Evolutionary conservation across 1,140 invertebrate genomes (phyloP).

Genomic region (Archegozetes longisetosus): DNA sequence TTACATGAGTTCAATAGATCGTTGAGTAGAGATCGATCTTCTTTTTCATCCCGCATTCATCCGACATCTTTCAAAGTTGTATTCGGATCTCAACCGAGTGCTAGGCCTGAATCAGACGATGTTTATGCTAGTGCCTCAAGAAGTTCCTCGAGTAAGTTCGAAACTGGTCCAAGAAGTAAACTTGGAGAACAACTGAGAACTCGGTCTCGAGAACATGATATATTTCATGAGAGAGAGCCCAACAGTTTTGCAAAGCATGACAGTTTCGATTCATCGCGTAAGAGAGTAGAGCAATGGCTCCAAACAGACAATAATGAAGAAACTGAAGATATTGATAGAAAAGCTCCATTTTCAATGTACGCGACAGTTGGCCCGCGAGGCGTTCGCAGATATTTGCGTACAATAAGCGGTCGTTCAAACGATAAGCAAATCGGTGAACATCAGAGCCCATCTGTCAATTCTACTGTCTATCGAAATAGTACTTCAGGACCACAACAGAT

Average conservation of each 20-base stretch:
- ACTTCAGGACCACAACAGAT: background rate
- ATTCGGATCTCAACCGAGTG: background rate
- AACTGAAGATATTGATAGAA: background rate
- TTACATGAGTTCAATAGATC: background rate
- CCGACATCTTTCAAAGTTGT: background rate
- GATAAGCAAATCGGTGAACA: too few species aligned
- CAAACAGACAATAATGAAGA: conserved; percentile 10
- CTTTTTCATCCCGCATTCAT: background rate
- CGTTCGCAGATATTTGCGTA: conserved; percentile 4
- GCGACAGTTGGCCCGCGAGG: conserved; percentile 8
- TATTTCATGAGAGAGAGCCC: too few species aligned
- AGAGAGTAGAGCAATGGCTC: conserved; percentile 23
- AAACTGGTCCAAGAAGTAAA: too few species aligned
- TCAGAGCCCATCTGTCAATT: background rate
- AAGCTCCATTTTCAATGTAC: background rate
- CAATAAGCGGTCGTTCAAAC: background rate
- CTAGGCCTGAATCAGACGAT: background rate
- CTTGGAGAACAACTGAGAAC: background rate
- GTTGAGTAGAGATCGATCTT: background rate
- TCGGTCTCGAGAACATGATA: background rate
- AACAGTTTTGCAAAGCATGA: too few species aligned
- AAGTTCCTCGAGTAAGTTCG: background rate
- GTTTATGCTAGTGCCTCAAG: background rate
- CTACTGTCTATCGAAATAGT: background rate
- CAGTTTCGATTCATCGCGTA: conserved; percentile 12